Conservation (phyloP, 1,140 invertebrate genomes). For the Heliconius hermathena region DNA sequence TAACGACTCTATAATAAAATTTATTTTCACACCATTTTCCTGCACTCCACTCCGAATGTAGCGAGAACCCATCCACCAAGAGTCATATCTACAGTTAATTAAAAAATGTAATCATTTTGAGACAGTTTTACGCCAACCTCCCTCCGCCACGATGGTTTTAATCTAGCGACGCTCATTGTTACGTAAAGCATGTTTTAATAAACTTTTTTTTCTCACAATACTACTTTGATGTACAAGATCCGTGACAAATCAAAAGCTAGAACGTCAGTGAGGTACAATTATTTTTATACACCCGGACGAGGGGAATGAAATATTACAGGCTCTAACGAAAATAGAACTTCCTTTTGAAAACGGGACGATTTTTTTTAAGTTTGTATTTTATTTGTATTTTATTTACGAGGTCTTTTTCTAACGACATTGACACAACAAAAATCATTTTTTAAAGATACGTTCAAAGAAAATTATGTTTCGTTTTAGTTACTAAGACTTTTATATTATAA, state of each 20-base stretch:
- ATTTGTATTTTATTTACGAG: neutral
- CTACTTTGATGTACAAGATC: conserved; percentile 25
- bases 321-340: neutral
- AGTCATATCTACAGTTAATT: conserved; percentile 19
- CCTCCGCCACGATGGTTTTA: conserved; percentile 23
- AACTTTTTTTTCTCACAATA: conserved; percentile 26
- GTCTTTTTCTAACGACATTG: neutral
- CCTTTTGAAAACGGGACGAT: neutral
- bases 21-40: neutral
- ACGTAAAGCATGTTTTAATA: conserved; percentile 30
- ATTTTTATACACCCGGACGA: conserved; percentile 33
- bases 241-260: conserved; percentile 27
- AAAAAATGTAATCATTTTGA: conserved; percentile 30
- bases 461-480: neutral
- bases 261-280: conserved; percentile 27
- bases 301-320: conserved; percentile 27
- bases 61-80: conserved; percentile 12
- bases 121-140: conserved; percentile 24
- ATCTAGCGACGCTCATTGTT: conserved; percentile 32
- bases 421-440: neutral
- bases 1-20: neutral
- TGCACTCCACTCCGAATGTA: neutral
- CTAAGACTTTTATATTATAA: neutral
- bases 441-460: neutral
- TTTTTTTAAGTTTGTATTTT: no score